Percentiles rank a stretch among this genome's conserved stretches.
Conservation (phyloP, 2,888 invertebrate species). For the Tinea semifulvella region DNA sequence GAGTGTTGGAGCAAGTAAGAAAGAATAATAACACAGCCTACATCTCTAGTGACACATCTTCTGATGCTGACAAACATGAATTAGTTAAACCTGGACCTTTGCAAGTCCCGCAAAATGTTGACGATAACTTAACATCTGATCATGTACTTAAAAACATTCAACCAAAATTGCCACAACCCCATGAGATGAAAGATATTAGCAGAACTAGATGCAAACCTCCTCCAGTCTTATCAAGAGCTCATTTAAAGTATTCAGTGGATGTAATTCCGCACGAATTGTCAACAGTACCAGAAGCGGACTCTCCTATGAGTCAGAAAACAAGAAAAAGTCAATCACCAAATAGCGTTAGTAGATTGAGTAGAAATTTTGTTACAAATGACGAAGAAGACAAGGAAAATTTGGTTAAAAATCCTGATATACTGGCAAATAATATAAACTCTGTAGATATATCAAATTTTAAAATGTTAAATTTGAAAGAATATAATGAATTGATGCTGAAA, state of each 20-base stretch:
- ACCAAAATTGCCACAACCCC: not conserved
- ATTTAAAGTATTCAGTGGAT: constrained; percentile 41
- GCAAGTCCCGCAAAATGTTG: not conserved
- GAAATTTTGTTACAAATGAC: not conserved
- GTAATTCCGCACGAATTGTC: constrained; percentile 70
- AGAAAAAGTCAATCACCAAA: constrained; percentile 15
- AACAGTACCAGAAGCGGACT: constrained; percentile 74
- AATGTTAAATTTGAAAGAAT: constrained; percentile 52
- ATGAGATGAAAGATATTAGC: not conserved
- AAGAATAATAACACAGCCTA: constrained; percentile 51
- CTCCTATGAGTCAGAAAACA: constrained; percentile 65
- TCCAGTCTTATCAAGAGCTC: constrained; percentile 46
- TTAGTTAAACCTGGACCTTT: not conserved
- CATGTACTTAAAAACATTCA: not conserved
- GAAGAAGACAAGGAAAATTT: not conserved
- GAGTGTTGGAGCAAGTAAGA: constrained; percentile 56
- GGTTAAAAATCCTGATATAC: not conserved
- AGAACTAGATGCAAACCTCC: constrained; percentile 44
- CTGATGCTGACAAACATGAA: constrained; percentile 37
- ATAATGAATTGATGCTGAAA: constrained; percentile 56
- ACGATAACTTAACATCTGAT: not conserved
- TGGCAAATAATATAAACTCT: constrained; percentile 20
- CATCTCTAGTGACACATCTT: constrained; percentile 41
- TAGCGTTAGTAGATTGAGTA: not conserved
- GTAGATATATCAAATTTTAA: constrained; percentile 35